phyloP scores from a whole-genome alignment of 2,797 vertebrate genomes.

The Bufotes viridis region DNA sequence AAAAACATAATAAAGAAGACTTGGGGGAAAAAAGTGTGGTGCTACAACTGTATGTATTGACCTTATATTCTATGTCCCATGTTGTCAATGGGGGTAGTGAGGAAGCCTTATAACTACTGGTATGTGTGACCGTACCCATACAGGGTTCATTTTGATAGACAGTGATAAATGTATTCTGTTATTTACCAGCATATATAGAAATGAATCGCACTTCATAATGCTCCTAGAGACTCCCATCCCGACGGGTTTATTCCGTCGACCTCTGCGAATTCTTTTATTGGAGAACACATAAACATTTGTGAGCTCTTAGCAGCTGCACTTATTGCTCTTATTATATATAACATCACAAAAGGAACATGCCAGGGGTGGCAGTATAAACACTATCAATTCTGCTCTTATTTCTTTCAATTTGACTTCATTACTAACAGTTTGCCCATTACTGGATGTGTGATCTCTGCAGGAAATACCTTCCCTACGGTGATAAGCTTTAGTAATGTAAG shows the following conservation, averaged over 20 bases:
- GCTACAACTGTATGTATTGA: background rate
- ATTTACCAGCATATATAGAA: background rate
- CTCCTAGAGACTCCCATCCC: background rate
- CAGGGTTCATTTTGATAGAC: background rate
- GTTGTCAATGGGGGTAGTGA: background rate
- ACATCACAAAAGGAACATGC: slow-evolving; percentile 33
- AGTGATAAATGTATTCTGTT: background rate
- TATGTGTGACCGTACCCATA: background rate
- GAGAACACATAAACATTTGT: slow-evolving; percentile 22
- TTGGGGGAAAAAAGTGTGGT: no score
- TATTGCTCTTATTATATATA: slow-evolving; percentile 46
- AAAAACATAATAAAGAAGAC: no score
- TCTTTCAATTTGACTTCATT: slow-evolving; percentile 51
- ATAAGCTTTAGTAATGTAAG: slow-evolving; percentile 45
- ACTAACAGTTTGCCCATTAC: slow-evolving; percentile 38
- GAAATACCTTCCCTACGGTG: slow-evolving; percentile 49
- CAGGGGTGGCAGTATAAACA: slow-evolving; percentile 10
- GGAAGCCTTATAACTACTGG: background rate
- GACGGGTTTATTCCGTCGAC: background rate
- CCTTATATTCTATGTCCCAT: background rate
- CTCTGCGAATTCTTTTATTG: slow-evolving; percentile 11
- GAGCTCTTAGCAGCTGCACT: slow-evolving; percentile 28
- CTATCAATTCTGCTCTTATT: slow-evolving; percentile 32
- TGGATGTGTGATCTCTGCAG: slow-evolving; percentile 43
- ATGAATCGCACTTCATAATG: background rate